Percentiles rank a stretch among this genome's conserved stretches.
These are phyloP conservation scores for Smithornis capensis DNA, from an alignment of 2,113 vertebrate species.

Conservation along the genomic window DNA sequence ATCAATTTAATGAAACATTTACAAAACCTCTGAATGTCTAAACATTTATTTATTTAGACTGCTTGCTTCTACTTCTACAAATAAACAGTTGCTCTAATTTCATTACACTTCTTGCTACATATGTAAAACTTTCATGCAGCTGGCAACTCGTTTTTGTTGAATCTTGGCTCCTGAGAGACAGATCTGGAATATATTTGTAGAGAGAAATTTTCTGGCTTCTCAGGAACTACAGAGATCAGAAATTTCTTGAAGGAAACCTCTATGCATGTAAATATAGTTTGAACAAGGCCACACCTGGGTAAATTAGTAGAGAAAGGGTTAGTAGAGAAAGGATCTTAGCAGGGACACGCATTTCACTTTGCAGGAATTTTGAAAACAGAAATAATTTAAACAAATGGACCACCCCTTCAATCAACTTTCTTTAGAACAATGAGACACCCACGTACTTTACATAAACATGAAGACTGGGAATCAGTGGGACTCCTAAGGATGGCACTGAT, in stretches of 20 bases:
- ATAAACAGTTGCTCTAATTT: conserved; percentile 37
- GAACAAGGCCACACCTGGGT: background rate
- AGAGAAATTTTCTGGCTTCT: background rate
- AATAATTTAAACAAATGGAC: background rate
- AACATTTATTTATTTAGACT: conserved; percentile 61
- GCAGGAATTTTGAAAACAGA: background rate
- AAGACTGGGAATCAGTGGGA: background rate
- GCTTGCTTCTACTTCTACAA: conserved; percentile 33
- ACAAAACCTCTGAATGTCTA: conserved; percentile 21
- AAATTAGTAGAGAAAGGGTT: background rate
- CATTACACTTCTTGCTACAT: conserved; percentile 4
- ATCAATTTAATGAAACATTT: conserved; percentile 39
- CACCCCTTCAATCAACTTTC: background rate
- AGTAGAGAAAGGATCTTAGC: too few relatives aligned
- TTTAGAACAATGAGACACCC: rapidly evolving
- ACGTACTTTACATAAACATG: background rate
- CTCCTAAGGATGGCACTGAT: background rate
- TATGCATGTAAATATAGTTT: background rate
- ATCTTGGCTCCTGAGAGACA: background rate
- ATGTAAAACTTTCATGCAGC: background rate
- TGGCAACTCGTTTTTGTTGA: conserved; percentile 5
- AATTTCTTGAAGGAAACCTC: background rate
- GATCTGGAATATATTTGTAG: background rate
- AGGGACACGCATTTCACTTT: background rate
- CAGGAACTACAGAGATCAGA: background rate